phyloP scores from a whole-genome alignment of 1,140 invertebrate genomes.

The Monochamus saltuarius region DNA sequence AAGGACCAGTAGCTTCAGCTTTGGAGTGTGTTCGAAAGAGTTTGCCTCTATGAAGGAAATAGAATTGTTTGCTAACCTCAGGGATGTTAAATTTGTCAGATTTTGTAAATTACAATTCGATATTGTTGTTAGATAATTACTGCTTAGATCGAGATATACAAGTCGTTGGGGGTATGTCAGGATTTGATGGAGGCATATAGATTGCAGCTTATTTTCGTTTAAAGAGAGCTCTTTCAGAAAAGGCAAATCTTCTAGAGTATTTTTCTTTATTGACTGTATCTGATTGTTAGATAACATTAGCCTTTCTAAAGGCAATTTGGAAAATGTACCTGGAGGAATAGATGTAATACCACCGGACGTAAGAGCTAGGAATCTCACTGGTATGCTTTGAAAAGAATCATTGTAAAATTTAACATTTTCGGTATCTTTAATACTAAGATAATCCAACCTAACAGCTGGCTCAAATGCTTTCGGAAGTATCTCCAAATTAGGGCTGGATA shows the following conservation, averaged over 20 bases:
- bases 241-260: constrained; percentile 1
- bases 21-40: background rate
- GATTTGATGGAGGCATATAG: background rate
- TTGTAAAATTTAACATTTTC: background rate
- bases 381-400: constrained; percentile 3
- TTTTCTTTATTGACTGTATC: background rate
- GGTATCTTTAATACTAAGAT: background rate
- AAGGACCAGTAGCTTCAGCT: background rate
- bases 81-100: background rate
- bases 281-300: background rate
- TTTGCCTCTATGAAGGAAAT: background rate
- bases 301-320: background rate
- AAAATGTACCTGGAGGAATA: constrained; percentile 1
- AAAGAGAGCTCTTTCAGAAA: background rate
- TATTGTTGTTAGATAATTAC: background rate
- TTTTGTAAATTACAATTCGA: background rate
- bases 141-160: background rate
- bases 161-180: background rate
- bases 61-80: background rate
- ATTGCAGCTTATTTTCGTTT: background rate
- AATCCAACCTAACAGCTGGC: background rate
- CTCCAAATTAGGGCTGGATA: background rate
- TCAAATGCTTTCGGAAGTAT: background rate
- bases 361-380: background rate
- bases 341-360: background rate